Evolutionary conservation across 2,888 invertebrate species (phyloP).

Genomic region (Coelinius sp.): DNA sequence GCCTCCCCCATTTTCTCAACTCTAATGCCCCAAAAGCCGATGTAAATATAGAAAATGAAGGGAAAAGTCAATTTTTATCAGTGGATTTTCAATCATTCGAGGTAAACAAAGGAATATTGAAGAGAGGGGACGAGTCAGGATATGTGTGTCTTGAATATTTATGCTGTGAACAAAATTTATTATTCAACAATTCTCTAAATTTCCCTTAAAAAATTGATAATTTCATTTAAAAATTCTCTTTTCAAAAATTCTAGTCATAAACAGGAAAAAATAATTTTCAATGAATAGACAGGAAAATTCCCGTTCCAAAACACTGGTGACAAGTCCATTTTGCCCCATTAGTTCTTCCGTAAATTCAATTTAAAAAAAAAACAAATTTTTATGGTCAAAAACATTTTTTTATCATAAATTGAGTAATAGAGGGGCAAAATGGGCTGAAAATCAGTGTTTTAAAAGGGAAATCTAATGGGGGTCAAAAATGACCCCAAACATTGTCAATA

Average conservation of each 20-base stretch:
- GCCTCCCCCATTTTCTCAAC: too few relatives aligned
- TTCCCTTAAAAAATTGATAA: not conserved
- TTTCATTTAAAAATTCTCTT: not conserved
- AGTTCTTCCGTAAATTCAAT: not conserved
- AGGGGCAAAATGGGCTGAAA: too few relatives aligned
- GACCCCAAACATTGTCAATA: too few relatives aligned
- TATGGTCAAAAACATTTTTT: not conserved
- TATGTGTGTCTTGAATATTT: not conserved
- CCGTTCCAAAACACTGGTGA: not conserved
- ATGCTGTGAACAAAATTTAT: not conserved
- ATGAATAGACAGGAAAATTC: not conserved
- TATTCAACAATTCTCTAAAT: not conserved
- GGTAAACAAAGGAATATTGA: not conserved
- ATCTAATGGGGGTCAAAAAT: too few relatives aligned
- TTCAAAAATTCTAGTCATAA: too few relatives aligned
- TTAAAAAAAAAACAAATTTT: not conserved
- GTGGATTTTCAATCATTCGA: not conserved
- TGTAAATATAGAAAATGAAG: not conserved
- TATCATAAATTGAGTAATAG: too few relatives aligned
- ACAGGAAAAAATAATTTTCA: too few relatives aligned
- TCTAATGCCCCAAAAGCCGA: not conserved
- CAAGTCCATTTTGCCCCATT: not conserved
- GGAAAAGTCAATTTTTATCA: not conserved
- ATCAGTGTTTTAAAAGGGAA: too few relatives aligned
- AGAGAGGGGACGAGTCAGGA: conserved; percentile 1